Evolutionary conservation across 2,888 invertebrate species (phyloP).

Genomic region (Camptogramma bilineatum): DNA sequence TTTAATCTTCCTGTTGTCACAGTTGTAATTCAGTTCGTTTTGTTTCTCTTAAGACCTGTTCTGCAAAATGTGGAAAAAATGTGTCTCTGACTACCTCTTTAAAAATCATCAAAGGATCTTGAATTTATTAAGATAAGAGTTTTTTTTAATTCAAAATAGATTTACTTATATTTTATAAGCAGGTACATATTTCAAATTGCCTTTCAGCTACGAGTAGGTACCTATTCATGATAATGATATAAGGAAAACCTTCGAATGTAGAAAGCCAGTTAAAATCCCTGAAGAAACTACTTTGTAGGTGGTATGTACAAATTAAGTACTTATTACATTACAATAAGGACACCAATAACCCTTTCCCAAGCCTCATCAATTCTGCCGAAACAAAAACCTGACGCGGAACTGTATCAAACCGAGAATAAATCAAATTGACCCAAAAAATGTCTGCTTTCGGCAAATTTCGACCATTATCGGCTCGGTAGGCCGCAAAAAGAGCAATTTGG

Average conservation of each 20-base stretch:
- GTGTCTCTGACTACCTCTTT: too few species aligned
- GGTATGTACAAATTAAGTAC: background rate
- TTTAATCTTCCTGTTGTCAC: constrained; percentile 15
- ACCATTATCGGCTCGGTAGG: constrained; percentile 67
- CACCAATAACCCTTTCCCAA: constrained; percentile 49
- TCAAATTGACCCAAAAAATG: constrained; percentile 78
- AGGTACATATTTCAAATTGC: too few species aligned
- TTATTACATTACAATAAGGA: constrained; percentile 21
- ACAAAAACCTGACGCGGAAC: constrained; percentile 59
- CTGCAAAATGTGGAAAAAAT: too few species aligned
- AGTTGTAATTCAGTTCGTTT: constrained; percentile 2
- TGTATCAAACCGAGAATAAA: constrained; percentile 81
- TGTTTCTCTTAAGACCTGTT: background rate
- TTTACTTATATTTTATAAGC: too few species aligned
- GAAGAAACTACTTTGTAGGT: background rate
- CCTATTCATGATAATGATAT: too few species aligned
- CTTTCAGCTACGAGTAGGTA: too few species aligned
- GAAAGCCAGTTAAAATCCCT: background rate
- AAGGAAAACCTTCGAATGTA: background rate
- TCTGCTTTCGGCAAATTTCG: constrained; percentile 80
- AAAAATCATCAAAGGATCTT: too few species aligned
- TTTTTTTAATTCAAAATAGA: too few species aligned
- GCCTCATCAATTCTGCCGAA: constrained; percentile 62
- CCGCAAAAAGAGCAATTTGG: constrained; percentile 77
- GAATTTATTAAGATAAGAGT: too few species aligned